Percentiles rank a stretch among this genome's conserved stretches.
These are phyloP conservation scores for Amyelois transitella DNA, from an alignment of 1,140 invertebrate genomes.

Conservation along the genomic window DNA sequence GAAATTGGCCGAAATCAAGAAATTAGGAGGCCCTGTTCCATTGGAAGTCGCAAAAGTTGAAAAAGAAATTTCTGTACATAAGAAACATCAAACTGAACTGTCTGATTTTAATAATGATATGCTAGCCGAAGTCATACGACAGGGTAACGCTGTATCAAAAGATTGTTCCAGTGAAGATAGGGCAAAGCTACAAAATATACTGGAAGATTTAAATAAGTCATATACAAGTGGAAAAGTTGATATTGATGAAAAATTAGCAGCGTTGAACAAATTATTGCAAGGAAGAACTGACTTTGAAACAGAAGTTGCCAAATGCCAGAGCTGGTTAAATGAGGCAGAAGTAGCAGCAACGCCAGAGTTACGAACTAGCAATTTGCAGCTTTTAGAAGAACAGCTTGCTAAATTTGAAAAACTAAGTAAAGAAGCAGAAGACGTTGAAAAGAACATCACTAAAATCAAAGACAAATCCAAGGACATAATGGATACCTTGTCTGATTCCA, in stretches of 20 bases:
- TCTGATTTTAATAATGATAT: constrained; percentile 85
- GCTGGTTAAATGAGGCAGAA: constrained; percentile 92
- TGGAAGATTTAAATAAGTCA: constrained; percentile 81
- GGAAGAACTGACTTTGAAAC: constrained; percentile 87
- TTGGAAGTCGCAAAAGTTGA: constrained; percentile 84
- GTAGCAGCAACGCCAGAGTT: constrained; percentile 87
- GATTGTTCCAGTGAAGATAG: constrained; percentile 86
- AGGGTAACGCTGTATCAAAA: constrained; percentile 83
- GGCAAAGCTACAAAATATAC: constrained; percentile 77
- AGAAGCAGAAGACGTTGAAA: constrained; percentile 82
- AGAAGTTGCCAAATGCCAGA: constrained; percentile 85
- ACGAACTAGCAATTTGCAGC: constrained; percentile 83
- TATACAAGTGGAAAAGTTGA: constrained; percentile 82
- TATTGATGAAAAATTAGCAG: constrained; percentile 82
- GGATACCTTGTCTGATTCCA: constrained; percentile 87
- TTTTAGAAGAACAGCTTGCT: constrained; percentile 88
- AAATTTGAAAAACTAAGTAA: constrained; percentile 88
- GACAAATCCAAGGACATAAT: constrained; percentile 87
- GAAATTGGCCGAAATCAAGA: constrained; percentile 84
- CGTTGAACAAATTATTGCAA: constrained; percentile 82
- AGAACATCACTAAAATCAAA: constrained; percentile 82
- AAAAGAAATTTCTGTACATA: constrained; percentile 84
- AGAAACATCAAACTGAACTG: constrained; percentile 83
- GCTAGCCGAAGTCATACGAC: constrained; percentile 83
- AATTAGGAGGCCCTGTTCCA: constrained; percentile 83